phyloP scores from a whole-genome alignment of 2,113 vertebrate genomes.

The Bostrychus sinensis region DNA sequence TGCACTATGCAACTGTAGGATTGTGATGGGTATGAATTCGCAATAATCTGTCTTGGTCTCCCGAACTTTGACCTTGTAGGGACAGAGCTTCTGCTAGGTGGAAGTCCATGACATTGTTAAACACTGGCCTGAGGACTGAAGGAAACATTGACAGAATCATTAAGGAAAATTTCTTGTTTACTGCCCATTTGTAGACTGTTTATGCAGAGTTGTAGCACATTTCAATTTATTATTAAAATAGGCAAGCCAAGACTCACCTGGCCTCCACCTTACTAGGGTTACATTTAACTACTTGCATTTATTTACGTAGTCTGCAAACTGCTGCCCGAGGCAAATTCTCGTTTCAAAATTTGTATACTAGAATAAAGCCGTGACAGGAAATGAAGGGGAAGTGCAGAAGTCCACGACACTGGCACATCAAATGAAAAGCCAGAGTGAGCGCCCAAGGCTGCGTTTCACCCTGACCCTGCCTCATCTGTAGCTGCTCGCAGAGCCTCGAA shows the following conservation, averaged over 20 bases:
- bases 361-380: constrained; percentile 7
- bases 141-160: constrained; percentile 18
- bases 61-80: constrained; percentile 12
- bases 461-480: constrained; percentile 47
- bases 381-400: constrained; percentile 39
- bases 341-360: constrained; percentile 14
- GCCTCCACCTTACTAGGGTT: not conserved
- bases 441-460: constrained; percentile 61
- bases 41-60: constrained; percentile 18
- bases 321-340: constrained; percentile 6
- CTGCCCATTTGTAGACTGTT: constrained; percentile 7
- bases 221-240: not conserved
- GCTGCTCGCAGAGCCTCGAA: constrained; percentile 52
- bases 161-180: constrained; percentile 4
- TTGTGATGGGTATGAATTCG: not conserved
- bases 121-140: constrained; percentile 25
- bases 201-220: constrained; percentile 16
- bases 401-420: constrained; percentile 30
- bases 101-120: constrained; percentile 45
- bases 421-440: constrained; percentile 52
- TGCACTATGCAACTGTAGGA: not conserved
- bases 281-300: not conserved
- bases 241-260: not conserved
- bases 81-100: constrained; percentile 26
- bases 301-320: not conserved